Evolutionary conservation across 2,888 invertebrate genomes (phyloP), one percentile per base, ranked within the genome.

Genomic region (Gymnosoma rotundatum): DNA sequence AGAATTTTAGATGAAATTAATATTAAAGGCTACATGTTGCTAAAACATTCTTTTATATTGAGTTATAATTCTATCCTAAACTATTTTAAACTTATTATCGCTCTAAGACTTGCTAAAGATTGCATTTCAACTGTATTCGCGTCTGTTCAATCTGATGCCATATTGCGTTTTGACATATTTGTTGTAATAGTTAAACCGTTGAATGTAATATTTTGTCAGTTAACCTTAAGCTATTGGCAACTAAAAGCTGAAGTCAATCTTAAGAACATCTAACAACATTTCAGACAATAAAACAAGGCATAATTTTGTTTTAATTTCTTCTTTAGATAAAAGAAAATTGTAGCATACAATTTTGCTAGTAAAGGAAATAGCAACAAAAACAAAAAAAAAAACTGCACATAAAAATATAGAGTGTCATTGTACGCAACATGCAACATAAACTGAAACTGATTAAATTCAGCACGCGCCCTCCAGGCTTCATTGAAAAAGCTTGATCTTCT

Each of bases 391-490:
- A 20, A 52, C 8, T 9, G 25, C 32, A 32, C 38, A 18, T 16
- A 72, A 74, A 60, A 20, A 58, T 25, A 18, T 52, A 74, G 66
- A 84, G 84, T 84, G 84, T 84, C 84, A 84, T 84, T 84, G 84
- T 84, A 84, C 84, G 81, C 81, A 84, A 81, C 81, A 84, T 84
- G 84, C 84, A 84, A 84, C 81, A 84, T 81, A 78, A 84, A 84
- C 84, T 85, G 85, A 85, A 83, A 82, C 82, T 85, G 82, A 85
- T 83, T 87, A 90, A 90, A 90, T 91, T 90, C 89, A 90, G 91
- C 91, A 91, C 91, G 91, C 90, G 91, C 90, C 90, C 91, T 91
- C 88, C 88, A 88, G 90, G 89, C 89, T 83, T 86, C 76, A 78
- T 56, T 1, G 4, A 72, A 75, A 42, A 63, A 69, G 60, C 73